Evolutionary conservation across 2,888 invertebrate genomes (phyloP), one percentile per base, ranked within the genome.

Genomic region (Masnerella sp.): DNA sequence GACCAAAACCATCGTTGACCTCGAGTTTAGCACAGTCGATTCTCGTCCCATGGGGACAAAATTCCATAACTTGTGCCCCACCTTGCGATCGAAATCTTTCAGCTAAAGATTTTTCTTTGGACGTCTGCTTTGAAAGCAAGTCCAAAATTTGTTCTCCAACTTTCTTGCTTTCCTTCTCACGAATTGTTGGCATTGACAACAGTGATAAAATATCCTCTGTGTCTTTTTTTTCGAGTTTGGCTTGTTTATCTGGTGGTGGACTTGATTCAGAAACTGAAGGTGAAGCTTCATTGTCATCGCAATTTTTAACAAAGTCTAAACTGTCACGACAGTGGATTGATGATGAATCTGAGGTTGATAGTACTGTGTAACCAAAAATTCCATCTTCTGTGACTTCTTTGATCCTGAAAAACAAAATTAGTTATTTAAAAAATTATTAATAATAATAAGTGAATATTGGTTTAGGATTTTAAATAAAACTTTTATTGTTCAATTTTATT

Each of bases 71-170:
- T 85, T 95, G 95, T 0, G 95, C 95, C 0, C 93, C 98, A 82
- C 97, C 97, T 89, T 97, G 97, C 11, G 98, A 98, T 82, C 96
- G 93, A 87, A 99, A 99, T 80, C 96, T 92, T 88, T 98, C 98
- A 0, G 97, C 96, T n/a, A 98, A 88, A 0, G 96, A 96, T 80
- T 95, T 92, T 88, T 99, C 98, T 87, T 98, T 98, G 0, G 98
- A 98, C 0, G 98, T 98, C 5, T 98, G 98, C 86, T 96, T 96
- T 79, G 96, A 97, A 0, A 99, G 88, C 11, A 99, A 88, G 83
- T 96, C 96, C 81, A 97, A 90, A 61, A 99, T 98, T 89, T 99
- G 98, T 86, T 98, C 98, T 0, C 97, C 97, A 0, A 98, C 92
- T 88, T 97, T 94, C 87, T 98, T 98, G 75, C 93, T 97, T 83